Evolutionary conservation across 2,888 invertebrate species (phyloP), one percentile per base, ranked within the genome.

Genomic region (Epirrita christyi): DNA sequence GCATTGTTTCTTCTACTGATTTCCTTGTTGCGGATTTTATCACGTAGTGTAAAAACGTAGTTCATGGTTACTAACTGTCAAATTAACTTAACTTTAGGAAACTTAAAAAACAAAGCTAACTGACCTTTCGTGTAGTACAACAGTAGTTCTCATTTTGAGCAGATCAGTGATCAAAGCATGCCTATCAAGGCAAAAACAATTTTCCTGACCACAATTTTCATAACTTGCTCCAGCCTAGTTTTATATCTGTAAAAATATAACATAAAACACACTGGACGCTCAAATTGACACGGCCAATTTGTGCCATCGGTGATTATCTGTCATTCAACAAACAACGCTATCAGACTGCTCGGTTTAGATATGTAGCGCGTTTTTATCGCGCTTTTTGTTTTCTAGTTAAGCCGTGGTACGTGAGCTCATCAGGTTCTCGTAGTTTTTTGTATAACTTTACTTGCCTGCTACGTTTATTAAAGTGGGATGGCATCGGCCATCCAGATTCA

Each of bases 311-410:
- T 45, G 15, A 45, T 45, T 45, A 44, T 45, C 45, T 45, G 45
- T 45, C 45, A 45, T 45, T 36, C 46, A 47, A 37, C 27, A 47
- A 47, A 47, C 46, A 37, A 40, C 14, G 34, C 42, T 32, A 9
- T 28, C 15, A 27, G 50, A 36, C 36, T 43, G 36, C 13, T 42
- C 27, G 50, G 41, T 36, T 41, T 15, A 36, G 37, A 28, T 9
- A 37, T 37, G 8, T 7, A 27, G 32, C 21, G 34, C 13, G n/a
- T 50, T 51, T 44, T 51, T 51, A 10, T 43, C 13, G 37, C 37
- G 43, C 43, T 51, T 51, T 49, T 50, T 50, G 34, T 42, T 21
- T 4, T 32, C 34, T 50, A 42, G 49, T 43, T 50, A 50, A 44
- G 28, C 15, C 28, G 11, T 5, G 8, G 15, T 36, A 51, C 44